Base-by-base conservation (phyloP, 2,888 invertebrate genomes). In the Teleiodes luculella region DNA sequence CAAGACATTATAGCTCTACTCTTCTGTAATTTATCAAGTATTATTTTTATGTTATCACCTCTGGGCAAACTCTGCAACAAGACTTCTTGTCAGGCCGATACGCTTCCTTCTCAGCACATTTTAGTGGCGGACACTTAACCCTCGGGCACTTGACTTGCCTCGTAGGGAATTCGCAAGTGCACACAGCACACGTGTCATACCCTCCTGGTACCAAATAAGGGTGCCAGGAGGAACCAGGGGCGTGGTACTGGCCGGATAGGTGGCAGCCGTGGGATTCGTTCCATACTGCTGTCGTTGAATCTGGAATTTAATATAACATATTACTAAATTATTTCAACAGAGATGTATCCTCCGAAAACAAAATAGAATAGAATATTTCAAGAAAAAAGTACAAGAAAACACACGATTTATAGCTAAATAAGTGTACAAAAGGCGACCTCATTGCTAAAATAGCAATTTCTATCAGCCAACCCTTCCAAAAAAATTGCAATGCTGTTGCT, bases 121-220 rank as follows among this genome's bases (percentile, higher is more conserved):
- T 88, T 50, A 96, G 76, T 0, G 92, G 90, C 0, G 96, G 96
- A 64, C 96, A 96, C 24, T 92, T 90, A 51, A 93, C 92, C 30
- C 95, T 90, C 0, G 93, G 93, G 70, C 97, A 98, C 62, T 93
- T 93, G 52, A 96, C 95, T 72, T 94, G 93, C 55, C 95, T 81
- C 10, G 93, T 93, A 3, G 91, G 80, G 16, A 93, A 91, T 80
- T 96, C 94, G 75, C 98, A 98, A 10, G 93, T 94, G 81, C 98
- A 98, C 49, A 96, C 92, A 10, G 96, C 96, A 73, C 98, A 98
- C 0, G 94, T 94, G 74, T 97, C 96, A 76, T 97, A 98, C n/a
- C 98, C 98, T 57, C 94, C 95, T 0, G 98, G 97, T 8, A 97
- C 96, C 39, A 98, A 84, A 78, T 96, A 98, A 0, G 98, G 98